Conservation (phyloP, 2,113 vertebrate species). For the Semicossyphus pulcher region DNA sequence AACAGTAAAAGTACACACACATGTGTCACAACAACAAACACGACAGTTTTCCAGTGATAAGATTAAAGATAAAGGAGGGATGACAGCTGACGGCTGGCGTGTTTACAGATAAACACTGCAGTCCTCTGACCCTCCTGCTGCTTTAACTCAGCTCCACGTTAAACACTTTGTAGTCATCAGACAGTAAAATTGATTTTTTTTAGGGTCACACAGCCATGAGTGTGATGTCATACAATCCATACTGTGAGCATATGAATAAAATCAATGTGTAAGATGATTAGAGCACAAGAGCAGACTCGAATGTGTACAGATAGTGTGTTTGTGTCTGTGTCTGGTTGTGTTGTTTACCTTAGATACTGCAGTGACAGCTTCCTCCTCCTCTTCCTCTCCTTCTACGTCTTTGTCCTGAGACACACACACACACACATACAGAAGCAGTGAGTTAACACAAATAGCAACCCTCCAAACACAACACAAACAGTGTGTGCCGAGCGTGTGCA, state of each 20-base stretch:
- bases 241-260: constrained; percentile 9
- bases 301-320: constrained; percentile 8
- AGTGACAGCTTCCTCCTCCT: constrained; percentile 71
- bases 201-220: not conserved
- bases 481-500: constrained; percentile 44
- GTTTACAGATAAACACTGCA: constrained; percentile 72
- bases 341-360: constrained; percentile 74
- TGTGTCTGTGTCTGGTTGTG: constrained; percentile 38
- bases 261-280: constrained; percentile 36
- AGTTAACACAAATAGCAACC: constrained; percentile 55
- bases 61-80: constrained; percentile 30
- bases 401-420: constrained; percentile 67
- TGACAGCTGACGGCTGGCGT: constrained; percentile 24
- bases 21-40: constrained; percentile 27
- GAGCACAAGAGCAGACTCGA: not conserved
- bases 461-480: constrained; percentile 39
- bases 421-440: constrained; percentile 38
- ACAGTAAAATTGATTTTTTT: constrained; percentile 8
- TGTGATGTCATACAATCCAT: not conserved
- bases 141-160: not conserved
- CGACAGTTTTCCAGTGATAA: constrained; percentile 31
- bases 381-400: constrained; percentile 77
- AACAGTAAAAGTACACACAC: constrained; percentile 2
- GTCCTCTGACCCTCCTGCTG: constrained; percentile 23
- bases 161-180: not conserved